Evolutionary conservation across 2,113 vertebrate species (phyloP).

Genomic region (Lamprologus ornatipinnis): DNA sequence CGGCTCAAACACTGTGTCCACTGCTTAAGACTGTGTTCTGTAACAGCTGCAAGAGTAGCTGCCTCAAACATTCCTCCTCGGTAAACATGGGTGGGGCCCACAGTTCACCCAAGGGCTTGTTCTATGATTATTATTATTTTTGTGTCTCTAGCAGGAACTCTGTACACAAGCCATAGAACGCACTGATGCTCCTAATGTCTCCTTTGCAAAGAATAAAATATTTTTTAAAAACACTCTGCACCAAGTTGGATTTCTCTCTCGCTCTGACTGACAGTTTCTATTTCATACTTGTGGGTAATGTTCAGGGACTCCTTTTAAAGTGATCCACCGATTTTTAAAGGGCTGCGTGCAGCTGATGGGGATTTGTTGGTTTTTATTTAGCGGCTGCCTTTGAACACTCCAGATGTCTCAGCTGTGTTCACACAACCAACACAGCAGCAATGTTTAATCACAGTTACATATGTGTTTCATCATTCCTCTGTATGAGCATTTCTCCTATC

Average conservation of each 20-base stretch:
- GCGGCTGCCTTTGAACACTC: conserved; percentile 26
- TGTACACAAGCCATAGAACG: conserved; percentile 64
- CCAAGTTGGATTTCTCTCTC: not conserved
- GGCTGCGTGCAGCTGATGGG: not conserved
- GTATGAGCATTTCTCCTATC: conserved; percentile 31
- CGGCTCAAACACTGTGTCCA: conserved; percentile 47
- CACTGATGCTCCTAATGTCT: conserved; percentile 64
- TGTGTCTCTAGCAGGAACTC: conserved; percentile 44
- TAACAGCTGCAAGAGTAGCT: conserved; percentile 56
- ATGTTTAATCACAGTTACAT: conserved; percentile 51
- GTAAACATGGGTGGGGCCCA: conserved; percentile 66
- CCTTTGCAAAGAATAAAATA: conserved; percentile 69
- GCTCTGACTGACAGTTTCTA: not conserved
- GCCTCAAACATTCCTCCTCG: conserved; percentile 68
- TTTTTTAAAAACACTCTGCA: conserved; percentile 36
- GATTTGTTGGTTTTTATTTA: not conserved
- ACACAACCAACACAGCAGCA: not conserved
- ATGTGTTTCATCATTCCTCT: conserved; percentile 60
- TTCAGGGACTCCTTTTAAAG: not conserved
- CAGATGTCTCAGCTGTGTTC: conserved; percentile 12
- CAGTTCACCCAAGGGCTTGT: conserved; percentile 54
- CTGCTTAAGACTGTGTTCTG: conserved; percentile 45
- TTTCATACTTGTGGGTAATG: not conserved
- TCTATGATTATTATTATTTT: conserved; percentile 32
- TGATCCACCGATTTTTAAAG: not conserved